Conservation (phyloP, 2,888 invertebrate species). For the Palloptera scutellata region DNA sequence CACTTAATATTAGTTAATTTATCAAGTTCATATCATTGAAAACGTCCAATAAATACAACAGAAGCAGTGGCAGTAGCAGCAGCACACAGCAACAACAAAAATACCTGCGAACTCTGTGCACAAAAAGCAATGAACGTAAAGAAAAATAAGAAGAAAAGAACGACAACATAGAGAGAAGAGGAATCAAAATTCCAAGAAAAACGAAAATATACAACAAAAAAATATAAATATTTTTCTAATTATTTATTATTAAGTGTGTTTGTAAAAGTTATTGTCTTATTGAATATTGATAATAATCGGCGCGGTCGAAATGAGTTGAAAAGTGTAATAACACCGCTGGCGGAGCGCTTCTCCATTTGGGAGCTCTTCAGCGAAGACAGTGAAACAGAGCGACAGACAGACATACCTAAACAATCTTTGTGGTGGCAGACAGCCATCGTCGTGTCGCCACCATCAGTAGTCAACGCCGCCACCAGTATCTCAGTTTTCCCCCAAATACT, state of each 20-base stretch:
- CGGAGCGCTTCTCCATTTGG: conserved; percentile 12
- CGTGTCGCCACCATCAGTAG: too few relatives aligned
- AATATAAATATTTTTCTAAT: conserved; percentile 21
- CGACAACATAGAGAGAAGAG: conserved; percentile 33
- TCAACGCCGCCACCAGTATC: too few relatives aligned
- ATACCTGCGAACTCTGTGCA: conserved; percentile 39
- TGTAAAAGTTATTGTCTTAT: conserved; percentile 1
- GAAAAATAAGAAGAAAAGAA: conserved; percentile 28
- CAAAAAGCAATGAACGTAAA: conserved; percentile 32
- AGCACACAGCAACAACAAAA: conserved; percentile 38
- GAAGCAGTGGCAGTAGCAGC: conserved; percentile 22
- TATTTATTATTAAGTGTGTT: background rate
- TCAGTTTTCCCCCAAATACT: too few relatives aligned
- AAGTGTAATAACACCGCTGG: conserved; percentile 1
- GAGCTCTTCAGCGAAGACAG: background rate
- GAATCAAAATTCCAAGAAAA: conserved; percentile 40
- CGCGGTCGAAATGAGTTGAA: conserved; percentile 15
- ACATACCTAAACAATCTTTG: too few relatives aligned
- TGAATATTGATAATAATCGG: background rate
- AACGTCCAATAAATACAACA: conserved; percentile 42
- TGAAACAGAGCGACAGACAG: background rate
- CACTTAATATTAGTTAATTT: conserved; percentile 41
- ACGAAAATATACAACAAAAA: conserved; percentile 36
- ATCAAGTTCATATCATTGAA: conserved; percentile 44
- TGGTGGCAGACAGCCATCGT: too few relatives aligned